Base-by-base conservation (phyloP, 2,113 vertebrate genomes). In the Phalacrocorax carbo region DNA sequence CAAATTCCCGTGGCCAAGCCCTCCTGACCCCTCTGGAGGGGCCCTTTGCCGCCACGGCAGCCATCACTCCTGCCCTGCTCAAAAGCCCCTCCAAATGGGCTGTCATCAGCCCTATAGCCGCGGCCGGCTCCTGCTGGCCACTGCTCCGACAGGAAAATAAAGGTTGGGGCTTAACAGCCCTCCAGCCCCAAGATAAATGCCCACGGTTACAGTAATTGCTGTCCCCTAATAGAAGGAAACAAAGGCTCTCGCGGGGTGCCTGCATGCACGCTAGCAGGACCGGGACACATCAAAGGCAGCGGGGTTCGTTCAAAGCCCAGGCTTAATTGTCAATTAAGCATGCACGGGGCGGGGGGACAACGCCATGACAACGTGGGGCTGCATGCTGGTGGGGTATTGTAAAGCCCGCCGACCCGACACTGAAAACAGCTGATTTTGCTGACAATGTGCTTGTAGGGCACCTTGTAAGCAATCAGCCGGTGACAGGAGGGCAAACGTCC, bases 281-380 rank as follows among this genome's bases (percentile, higher is more conserved):
- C 88, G 98, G 98, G 98, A 91, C 97, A 97, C 98, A 98, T 99
- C 99, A 99, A 99, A 99, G 97, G 98, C 96, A 92, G 96, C 94
- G 94, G 97, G 97, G 92, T 96, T 88, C 97, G 97, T 97, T 98
- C 98, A 98, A 98, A 99, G 98, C 98, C 97, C 98, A 97, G 93
- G 96, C 98, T 99, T 99, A 99, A 99, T 99, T 99, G 99, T 99
- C 99, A 98, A 99, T 99, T 99, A 99, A 99, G 99, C 98, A 99
- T 99, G 99, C 98, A 99, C 98, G 98, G 99, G 98, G 98, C 15
- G 46, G 46, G 46, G 96, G 98, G 98, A 98, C 98, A 97, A 97
- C 98, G 98, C 98, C 99, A 98, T 99, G 98, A 99, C 99, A 99
- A 99, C 99, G 97, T 97, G 86, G 97, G 98, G 97, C 95, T 51